phyloP scores from a whole-genome alignment of 2,888 invertebrate species.

The Lobophora halterata region DNA sequence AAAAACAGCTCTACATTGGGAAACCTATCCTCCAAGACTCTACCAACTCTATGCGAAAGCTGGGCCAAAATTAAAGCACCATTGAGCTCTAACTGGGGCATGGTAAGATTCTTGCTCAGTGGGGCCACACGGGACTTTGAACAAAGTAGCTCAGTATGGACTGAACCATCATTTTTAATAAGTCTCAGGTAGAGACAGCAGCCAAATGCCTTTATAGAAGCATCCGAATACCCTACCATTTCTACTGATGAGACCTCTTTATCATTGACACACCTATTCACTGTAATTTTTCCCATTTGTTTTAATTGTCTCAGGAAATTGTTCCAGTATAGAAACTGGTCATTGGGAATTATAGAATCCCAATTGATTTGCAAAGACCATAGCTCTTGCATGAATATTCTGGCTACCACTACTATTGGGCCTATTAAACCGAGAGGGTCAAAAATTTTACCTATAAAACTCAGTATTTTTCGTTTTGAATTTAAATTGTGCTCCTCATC shows the following conservation, averaged over 20 bases:
- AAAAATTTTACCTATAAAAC: slow-evolving; percentile 10
- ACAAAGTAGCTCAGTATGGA: not conserved
- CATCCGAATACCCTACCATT: slow-evolving; percentile 1
- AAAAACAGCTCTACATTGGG: no score
- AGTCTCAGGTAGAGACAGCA: no score
- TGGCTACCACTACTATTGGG: slow-evolving; percentile 3
- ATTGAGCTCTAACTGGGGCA: not conserved
- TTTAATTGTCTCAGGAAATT: no score
- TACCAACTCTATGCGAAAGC: no score
- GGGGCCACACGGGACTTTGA: slow-evolving; percentile 1
- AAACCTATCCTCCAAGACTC: no score
- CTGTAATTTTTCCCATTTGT: no score
- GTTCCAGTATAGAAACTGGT: no score
- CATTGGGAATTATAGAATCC: no score
- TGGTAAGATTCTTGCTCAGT: slow-evolving; percentile 1
- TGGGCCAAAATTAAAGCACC: not conserved
- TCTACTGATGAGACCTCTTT: no score
- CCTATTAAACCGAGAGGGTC: slow-evolving; percentile 9
- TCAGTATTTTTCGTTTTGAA: slow-evolving; percentile 6
- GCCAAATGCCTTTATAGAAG: not conserved
- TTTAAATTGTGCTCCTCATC: not conserved
- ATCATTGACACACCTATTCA: no score
- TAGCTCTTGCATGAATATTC: no score
- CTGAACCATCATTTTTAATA: no score
- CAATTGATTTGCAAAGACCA: not conserved